Evolutionary conservation across 2,113 vertebrate genomes (phyloP).

Genomic region (Oncorhynchus nerka): DNA sequence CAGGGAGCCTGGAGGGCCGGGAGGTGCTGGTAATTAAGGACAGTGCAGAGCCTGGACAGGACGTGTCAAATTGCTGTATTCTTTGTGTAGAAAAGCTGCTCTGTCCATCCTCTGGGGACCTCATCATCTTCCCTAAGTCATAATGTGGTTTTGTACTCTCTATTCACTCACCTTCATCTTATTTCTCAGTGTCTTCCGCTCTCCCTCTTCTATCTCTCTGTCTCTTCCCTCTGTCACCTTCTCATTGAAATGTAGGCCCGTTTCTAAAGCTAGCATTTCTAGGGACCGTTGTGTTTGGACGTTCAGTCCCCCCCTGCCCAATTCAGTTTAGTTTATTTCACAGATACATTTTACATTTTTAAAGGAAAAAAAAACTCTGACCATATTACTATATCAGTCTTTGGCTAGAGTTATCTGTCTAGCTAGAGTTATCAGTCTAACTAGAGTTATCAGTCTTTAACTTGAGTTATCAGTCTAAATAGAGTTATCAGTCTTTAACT

Average conservation of each 20-base stretch:
- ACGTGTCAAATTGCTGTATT: slow-evolving; percentile 84
- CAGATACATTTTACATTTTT: too few relatives aligned
- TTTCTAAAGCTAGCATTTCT: slow-evolving; percentile 33
- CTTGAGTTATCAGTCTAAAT: too few relatives aligned
- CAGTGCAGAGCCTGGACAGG: slow-evolving; percentile 77
- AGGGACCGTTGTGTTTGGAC: slow-evolving; percentile 27
- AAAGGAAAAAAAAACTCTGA: too few relatives aligned
- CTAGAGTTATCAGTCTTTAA: too few relatives aligned
- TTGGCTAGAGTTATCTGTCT: too few relatives aligned
- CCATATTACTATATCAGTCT: too few relatives aligned
- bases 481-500: too few relatives aligned
- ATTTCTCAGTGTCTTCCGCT: slow-evolving; percentile 36
- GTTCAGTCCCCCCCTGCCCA: not conserved
- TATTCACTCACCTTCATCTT: slow-evolving; percentile 79
- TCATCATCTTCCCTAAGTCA: slow-evolving; percentile 93
- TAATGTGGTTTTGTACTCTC: slow-evolving; percentile 87
- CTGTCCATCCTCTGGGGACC: slow-evolving; percentile 84
- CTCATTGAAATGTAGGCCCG: slow-evolving; percentile 37
- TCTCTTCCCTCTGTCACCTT: slow-evolving; percentile 51
- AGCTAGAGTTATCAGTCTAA: too few relatives aligned
- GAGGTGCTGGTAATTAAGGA: slow-evolving; percentile 85
- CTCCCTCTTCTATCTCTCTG: slow-evolving; percentile 33
- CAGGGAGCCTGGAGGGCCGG: slow-evolving; percentile 23
- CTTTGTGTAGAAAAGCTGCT: slow-evolving; percentile 84
- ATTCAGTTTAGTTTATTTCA: too few relatives aligned